These are phyloP conservation scores for Heliconius himera DNA, from an alignment of 1,140 invertebrate species.

Conservation along the genomic window DNA sequence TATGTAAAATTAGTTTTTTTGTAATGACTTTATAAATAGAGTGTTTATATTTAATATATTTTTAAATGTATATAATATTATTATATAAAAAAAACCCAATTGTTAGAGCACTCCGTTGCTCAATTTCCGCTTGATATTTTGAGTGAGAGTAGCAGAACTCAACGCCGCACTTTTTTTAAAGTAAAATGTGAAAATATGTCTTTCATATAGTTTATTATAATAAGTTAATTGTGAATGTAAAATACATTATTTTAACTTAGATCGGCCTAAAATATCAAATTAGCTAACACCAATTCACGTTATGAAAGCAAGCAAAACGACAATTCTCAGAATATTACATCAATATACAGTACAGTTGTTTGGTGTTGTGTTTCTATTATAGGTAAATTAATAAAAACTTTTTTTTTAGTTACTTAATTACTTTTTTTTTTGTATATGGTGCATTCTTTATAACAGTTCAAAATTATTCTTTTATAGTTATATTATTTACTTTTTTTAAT, in stretches of 20 bases:
- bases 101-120: too few relatives aligned
- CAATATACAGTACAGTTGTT: conserved; percentile 56
- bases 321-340: conserved; percentile 65
- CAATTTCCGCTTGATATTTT: too few relatives aligned
- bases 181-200: too few relatives aligned
- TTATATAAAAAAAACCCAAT: too few relatives aligned
- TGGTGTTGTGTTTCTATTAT: conserved; percentile 58
- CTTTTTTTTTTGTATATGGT: not conserved
- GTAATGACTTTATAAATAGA: too few relatives aligned
- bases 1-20: too few relatives aligned
- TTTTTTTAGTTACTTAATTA: not conserved
- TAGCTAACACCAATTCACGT: conserved; percentile 44
- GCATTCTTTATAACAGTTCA: not conserved
- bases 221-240: not conserved
- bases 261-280: conserved; percentile 33
- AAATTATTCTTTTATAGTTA: not conserved
- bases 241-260: conserved; percentile 7
- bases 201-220: not conserved
- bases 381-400: conserved; percentile 27
- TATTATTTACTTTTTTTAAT: too few relatives aligned
- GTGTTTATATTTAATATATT: too few relatives aligned
- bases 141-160: too few relatives aligned
- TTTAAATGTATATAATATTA: too few relatives aligned
- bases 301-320: conserved; percentile 58
- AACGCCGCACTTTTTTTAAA: too few relatives aligned